Base-by-base conservation (phyloP, 1,140 invertebrate genomes). In the Euschistus heros region DNA sequence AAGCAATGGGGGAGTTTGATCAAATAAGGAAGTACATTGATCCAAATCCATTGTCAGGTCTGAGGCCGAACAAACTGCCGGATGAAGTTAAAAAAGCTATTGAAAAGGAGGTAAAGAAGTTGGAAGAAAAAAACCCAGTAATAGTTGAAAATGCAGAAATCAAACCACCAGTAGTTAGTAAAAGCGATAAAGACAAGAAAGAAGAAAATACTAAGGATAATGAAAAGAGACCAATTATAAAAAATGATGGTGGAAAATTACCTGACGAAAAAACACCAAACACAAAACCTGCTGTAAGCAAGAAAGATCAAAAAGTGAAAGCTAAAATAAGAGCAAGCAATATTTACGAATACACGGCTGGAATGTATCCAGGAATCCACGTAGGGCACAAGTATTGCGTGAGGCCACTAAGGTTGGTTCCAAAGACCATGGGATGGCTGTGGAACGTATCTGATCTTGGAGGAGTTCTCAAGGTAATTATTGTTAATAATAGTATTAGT, bases 371-470 rank as follows among this genome's bases (percentile, higher is more conserved):
- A 71, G 80, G 80, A 6, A 73, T 75, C 0, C 70, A 75, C 15
- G 73, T 80, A 42, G 80, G 80, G 0, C 81, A 82, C 65, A 79
- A 76, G 60, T 69, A 75, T 69, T 82, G 81, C 68, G 71, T 73
- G 0, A 67, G 72, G 3, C 74, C 73, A 26, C 63, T 72, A 7
- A 74, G 71, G 33, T 73, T 76, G 4, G 79, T 81, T 0, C 81
- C 81, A 0, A 71, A 75, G 2, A 73, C 74, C 24, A 82, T 81
- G 80, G 81, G 81, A 0, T 82, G 81, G 81, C 68, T 80, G 17
- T 82, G 81, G 81, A 81, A 77, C 69, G 70, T 77, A 50, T 64
- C 26, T 20, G 30, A 15, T 52, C 15, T 22, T 4, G 24, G 20
- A 10, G 54, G 54, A 57, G 20, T 27, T 26, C 15, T 57, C 4